phyloP scores from a whole-genome alignment of 1,140 invertebrate species.

The Ceratitis capitata region DNA sequence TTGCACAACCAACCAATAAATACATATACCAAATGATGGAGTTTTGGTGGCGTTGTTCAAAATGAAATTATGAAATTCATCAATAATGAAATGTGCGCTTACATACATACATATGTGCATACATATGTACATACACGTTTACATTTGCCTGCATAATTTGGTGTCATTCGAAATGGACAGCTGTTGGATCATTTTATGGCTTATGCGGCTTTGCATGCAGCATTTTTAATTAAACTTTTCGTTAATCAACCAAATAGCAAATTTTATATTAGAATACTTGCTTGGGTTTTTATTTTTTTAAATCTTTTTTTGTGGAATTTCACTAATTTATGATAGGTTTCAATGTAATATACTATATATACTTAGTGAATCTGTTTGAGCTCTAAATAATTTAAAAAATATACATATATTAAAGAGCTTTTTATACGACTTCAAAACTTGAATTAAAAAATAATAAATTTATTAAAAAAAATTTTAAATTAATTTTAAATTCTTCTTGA shows the following conservation, averaged over 20 bases:
- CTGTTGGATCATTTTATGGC: not conserved
- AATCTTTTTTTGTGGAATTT: not conserved
- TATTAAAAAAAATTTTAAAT: no score
- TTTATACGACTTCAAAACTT: no score
- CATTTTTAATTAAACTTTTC: not conserved
- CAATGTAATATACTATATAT: not conserved
- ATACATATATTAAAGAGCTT: no score
- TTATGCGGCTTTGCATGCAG: not conserved
- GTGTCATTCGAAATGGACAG: not conserved
- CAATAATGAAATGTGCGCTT: not conserved
- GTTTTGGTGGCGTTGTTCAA: not conserved
- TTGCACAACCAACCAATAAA: not conserved
- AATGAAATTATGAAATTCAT: slow-evolving; percentile 1
- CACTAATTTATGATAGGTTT: not conserved
- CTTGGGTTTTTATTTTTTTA: not conserved
- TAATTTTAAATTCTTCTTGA: no score
- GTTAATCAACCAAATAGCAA: not conserved
- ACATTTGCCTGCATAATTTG: not conserved
- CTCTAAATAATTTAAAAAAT: no score
- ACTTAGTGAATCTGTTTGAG: no score
- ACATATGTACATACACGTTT: not conserved
- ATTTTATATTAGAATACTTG: not conserved
- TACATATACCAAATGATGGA: not conserved
- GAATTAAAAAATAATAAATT: no score
- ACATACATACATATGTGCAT: not conserved